These are phyloP conservation scores for Diabrotica virgifera DNA, from an alignment of 1,140 invertebrate genomes.

Conservation along the genomic window DNA sequence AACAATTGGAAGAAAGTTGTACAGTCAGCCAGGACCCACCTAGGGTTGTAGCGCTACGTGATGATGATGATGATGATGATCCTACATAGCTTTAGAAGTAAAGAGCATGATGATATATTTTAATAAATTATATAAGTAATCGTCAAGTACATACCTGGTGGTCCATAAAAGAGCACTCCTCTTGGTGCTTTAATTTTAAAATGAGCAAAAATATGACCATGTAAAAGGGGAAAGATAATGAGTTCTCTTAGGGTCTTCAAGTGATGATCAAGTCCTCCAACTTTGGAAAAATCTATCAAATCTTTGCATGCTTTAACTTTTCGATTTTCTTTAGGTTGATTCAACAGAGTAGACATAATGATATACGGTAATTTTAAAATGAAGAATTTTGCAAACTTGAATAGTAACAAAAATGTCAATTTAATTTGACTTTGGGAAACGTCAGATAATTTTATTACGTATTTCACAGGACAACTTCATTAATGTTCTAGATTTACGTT, in stretches of 20 bases:
- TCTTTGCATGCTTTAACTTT: constrained; percentile 25
- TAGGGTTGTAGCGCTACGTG: too few relatives aligned
- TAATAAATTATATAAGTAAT: too few relatives aligned
- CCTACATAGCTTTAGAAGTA: too few relatives aligned
- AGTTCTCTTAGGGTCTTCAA: constrained; percentile 71
- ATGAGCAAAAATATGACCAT: constrained; percentile 66
- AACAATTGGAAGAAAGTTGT: too few relatives aligned
- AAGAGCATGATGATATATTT: too few relatives aligned
- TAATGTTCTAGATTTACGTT: too few relatives aligned
- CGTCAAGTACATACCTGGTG: constrained; percentile 58
- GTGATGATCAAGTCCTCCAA: constrained; percentile 68
- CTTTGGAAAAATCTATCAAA: constrained; percentile 53
- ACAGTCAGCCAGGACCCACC: too few relatives aligned
- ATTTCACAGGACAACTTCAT: too few relatives aligned
- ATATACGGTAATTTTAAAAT: constrained; percentile 7
- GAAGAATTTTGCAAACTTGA: not conserved
- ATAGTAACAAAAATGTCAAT: not conserved
- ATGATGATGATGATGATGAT: too few relatives aligned
- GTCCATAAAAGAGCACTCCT: constrained; percentile 74
- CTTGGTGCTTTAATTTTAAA: constrained; percentile 67
- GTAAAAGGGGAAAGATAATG: constrained; percentile 67
- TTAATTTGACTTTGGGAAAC: too few relatives aligned
- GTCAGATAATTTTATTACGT: too few relatives aligned
- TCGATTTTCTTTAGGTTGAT: constrained; percentile 17
- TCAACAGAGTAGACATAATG: constrained; percentile 17